These are phyloP conservation scores for Lateolabrax maculatus DNA, from an alignment of 2,797 vertebrate genomes.

Conservation along the genomic window DNA sequence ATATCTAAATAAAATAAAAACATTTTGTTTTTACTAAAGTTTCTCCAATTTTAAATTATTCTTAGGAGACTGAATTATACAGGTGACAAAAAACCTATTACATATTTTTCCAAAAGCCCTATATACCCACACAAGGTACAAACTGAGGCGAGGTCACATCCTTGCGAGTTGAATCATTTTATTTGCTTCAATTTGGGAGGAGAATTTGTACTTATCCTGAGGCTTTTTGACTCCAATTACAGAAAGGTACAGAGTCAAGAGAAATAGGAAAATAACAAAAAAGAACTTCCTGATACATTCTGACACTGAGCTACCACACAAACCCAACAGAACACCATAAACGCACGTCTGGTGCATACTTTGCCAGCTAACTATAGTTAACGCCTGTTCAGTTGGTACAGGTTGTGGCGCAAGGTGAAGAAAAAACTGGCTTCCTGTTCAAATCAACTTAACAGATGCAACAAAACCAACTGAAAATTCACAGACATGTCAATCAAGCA, in stretches of 20 bases:
- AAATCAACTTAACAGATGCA: slow-evolving; percentile 15
- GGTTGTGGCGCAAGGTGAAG: neutral
- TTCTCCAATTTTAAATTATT: too few relatives aligned
- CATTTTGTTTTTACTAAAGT: too few relatives aligned
- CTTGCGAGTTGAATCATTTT: neutral
- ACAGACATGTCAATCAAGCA: slow-evolving; percentile 31
- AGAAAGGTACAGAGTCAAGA: neutral
- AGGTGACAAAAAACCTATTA: too few relatives aligned
- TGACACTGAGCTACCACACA: neutral
- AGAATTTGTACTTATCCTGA: neutral
- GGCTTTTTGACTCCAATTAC: neutral
- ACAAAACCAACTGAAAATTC: neutral
- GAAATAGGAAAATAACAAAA: neutral
- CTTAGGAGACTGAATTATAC: too few relatives aligned
- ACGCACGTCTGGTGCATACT: neutral
- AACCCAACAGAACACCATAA: neutral
- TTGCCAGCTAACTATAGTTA: neutral
- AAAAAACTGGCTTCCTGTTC: neutral
- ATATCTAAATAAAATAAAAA: too few relatives aligned
- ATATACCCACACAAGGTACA: too few relatives aligned
- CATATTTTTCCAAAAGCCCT: too few relatives aligned
- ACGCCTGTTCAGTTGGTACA: neutral
- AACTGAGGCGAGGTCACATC: neutral
- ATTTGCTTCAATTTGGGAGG: neutral
- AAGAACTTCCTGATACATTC: neutral